These are phyloP conservation scores for Jacana jacana DNA, from an alignment of 2,113 vertebrate genomes.

Conservation along the genomic window DNA sequence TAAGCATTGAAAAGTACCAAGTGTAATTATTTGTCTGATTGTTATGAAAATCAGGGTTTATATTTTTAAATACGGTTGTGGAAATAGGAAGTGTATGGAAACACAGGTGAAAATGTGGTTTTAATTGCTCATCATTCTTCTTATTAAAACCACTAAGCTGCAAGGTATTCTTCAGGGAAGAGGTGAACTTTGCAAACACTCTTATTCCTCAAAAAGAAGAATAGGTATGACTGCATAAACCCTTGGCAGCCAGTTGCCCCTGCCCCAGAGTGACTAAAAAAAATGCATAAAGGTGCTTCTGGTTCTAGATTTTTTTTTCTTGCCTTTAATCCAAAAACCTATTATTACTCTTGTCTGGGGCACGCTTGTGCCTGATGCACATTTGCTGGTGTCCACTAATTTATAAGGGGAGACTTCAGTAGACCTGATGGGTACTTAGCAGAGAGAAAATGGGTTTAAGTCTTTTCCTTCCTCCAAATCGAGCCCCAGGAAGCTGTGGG, in stretches of 20 bases:
- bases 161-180: neutral
- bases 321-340: neutral
- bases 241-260: rapidly evolving
- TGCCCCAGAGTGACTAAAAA: neutral
- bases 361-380: neutral
- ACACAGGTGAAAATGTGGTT: neutral
- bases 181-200: neutral
- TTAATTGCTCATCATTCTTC: neutral
- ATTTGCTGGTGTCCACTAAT: neutral
- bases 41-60: constrained; percentile 51
- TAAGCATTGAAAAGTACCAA: neutral
- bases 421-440: neutral
- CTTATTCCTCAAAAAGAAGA: neutral
- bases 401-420: neutral
- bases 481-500: neutral
- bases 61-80: neutral
- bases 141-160: neutral
- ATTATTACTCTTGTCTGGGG: neutral
- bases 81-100: neutral
- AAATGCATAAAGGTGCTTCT: neutral
- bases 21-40: constrained; percentile 50
- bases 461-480: neutral
- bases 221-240: neutral
- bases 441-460: neutral
- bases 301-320: neutral